Conservation (phyloP, 2,888 invertebrate species). For the Antheraea yamamai region DNA sequence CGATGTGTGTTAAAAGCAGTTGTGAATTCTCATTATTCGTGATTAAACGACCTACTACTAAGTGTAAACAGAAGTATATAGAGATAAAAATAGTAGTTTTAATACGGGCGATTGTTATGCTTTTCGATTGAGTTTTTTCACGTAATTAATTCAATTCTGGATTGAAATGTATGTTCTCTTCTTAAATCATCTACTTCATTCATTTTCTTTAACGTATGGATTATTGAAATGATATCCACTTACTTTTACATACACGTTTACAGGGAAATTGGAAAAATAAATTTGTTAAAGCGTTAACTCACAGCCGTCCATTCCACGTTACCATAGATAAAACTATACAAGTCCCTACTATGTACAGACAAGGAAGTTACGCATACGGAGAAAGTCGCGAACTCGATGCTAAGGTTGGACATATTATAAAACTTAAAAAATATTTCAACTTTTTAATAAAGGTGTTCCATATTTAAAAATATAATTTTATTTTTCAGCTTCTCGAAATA, state of each 20-base stretch:
- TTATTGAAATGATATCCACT: not conserved
- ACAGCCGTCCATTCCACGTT: slow-evolving; percentile 84
- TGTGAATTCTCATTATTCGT: too few relatives aligned
- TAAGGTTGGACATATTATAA: slow-evolving; percentile 45
- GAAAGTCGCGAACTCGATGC: slow-evolving; percentile 59
- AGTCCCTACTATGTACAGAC: slow-evolving; percentile 86
- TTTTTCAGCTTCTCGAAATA: slow-evolving; percentile 84
- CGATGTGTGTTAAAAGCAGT: too few relatives aligned
- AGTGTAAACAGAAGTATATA: not conserved
- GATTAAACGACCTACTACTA: too few relatives aligned
- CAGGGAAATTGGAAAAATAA: slow-evolving; percentile 85
- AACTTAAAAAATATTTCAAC: too few relatives aligned
- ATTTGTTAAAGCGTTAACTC: slow-evolving; percentile 83
- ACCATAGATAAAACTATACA: slow-evolving; percentile 77
- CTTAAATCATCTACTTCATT: too few relatives aligned
- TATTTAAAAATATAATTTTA: not conserved
- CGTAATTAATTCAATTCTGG: too few relatives aligned
- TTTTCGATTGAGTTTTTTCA: not conserved
- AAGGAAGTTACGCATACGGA: slow-evolving; percentile 64
- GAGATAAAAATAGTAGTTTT: not conserved
- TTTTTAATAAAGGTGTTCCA: too few relatives aligned
- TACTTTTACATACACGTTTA: slow-evolving; percentile 20
- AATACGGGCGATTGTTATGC: not conserved
- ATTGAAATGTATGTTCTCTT: too few relatives aligned
- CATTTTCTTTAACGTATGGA: too few relatives aligned